Evolutionary conservation across 2,113 vertebrate genomes (phyloP), one percentile per base, ranked within the genome.

Genomic region (Anseranas semipalmata): DNA sequence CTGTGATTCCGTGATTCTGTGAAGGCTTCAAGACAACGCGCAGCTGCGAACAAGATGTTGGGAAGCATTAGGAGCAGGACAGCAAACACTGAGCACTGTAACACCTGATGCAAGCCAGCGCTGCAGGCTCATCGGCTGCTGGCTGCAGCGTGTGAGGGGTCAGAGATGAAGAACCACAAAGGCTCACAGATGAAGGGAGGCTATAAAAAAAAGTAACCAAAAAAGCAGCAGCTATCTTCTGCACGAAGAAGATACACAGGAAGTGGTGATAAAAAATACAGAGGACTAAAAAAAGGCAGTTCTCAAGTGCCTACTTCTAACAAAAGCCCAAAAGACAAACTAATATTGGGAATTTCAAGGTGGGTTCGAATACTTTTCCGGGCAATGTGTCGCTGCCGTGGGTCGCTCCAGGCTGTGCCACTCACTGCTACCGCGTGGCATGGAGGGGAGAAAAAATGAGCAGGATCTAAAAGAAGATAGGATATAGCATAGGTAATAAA

Each of bases 401-500:
- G 50, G 7, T 27, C 21, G 2, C 37, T 32, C 33, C 67, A 30
- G 83, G 48, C 62, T 46, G 70, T 6, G 70, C 70, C 4, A 9
- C 50, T 80, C 37, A 2, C 32, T 4, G 79, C 50, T 25, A 1
- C 32, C 3, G 74, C 45, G 20, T 43, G 63, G 16, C 77, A 78
- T 1, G 5, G 56, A 77, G 50, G 81, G 52, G 60, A 65, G 37
- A 22, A n/a, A 39, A 68, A 35, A 4, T 1, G 6, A 43, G 48
- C 82, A 68, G 21, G 33, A 32, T 48, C 32, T 37, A 4, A 48
- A 52, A 4, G 3, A 43, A 8, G 68, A 8, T 1, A 0, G 2
- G 62, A 1, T n/a, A 0, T 2, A 25, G 10, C 28, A 13, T 1
- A 48, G 60, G 52, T 35, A 62, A 85, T 35, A 63, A 94, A 85